phyloP scores from a whole-genome alignment of 1,140 invertebrate genomes.

The Pinna nobilis region DNA sequence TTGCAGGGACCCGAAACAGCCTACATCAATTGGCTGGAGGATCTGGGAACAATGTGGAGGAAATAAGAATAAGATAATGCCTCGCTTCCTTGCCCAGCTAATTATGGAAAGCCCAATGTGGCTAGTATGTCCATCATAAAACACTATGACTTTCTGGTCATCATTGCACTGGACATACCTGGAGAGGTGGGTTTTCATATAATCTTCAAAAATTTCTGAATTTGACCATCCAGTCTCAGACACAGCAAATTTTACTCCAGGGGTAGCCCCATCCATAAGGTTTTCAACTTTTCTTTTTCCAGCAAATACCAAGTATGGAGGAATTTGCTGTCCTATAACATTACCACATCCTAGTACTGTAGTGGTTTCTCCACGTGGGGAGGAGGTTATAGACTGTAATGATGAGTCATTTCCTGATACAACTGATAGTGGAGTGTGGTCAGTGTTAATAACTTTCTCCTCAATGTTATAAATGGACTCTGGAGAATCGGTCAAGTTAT shows the following conservation, averaged over 20 bases:
- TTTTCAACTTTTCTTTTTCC: constrained; percentile 1
- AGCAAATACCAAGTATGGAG: constrained; percentile 19
- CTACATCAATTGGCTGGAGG: constrained; percentile 26
- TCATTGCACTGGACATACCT: too few relatives aligned
- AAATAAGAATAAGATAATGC: constrained; percentile 11
- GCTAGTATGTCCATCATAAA: constrained; percentile 28
- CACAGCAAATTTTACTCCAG: constrained; percentile 17
- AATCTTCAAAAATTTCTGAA: not conserved
- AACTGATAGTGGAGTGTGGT: too few relatives aligned
- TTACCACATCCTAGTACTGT: constrained; percentile 26
- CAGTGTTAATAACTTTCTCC: constrained; percentile 44
- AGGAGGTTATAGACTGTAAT: too few relatives aligned
- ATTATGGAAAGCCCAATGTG: constrained; percentile 1
- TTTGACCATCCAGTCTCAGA: constrained; percentile 26
- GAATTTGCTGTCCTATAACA: not conserved
- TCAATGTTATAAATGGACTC: constrained; percentile 47
- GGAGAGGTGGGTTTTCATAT: constrained; percentile 19
- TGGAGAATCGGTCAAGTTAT: constrained; percentile 56
- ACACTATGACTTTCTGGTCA: too few relatives aligned
- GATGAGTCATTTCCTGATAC: too few relatives aligned
- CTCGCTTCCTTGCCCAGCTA: constrained; percentile 5
- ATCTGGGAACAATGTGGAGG: constrained; percentile 18
- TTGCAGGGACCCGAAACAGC: constrained; percentile 17
- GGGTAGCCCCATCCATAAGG: constrained; percentile 14
- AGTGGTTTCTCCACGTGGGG: not conserved